Conservation (phyloP, 2,888 invertebrate genomes). For the Ochropacha duplaris region DNA sequence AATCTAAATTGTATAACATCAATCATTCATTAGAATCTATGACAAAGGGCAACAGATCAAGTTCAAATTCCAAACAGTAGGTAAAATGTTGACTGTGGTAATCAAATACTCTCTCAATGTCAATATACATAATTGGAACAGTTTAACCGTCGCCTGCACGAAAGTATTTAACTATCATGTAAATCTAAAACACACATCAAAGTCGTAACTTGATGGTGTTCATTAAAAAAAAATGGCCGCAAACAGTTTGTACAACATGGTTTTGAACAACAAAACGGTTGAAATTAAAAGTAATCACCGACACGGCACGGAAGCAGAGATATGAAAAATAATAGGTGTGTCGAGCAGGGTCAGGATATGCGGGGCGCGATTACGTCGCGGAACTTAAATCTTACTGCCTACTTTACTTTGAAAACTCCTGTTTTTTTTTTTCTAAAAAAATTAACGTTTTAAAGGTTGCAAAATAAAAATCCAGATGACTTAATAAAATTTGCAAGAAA, state of each 20-base stretch:
- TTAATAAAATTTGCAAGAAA: no score
- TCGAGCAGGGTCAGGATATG: conserved; percentile 47
- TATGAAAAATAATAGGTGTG: conserved; percentile 70
- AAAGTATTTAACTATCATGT: conserved; percentile 40
- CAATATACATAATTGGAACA: background rate
- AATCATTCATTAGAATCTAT: background rate
- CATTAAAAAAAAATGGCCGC: conserved; percentile 59
- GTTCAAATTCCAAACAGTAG: background rate
- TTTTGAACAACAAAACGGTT: conserved; percentile 59
- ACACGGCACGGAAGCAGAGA: conserved; percentile 60
- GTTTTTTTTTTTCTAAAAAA: background rate
- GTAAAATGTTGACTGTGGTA: background rate
- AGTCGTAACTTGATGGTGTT: conserved; percentile 53
- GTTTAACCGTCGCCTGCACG: conserved; percentile 5
- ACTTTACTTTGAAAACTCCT: background rate
- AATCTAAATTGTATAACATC: background rate
- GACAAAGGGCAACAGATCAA: background rate
- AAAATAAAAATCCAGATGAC: no score
- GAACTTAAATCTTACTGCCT: conserved; percentile 42
- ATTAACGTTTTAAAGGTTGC: no score
- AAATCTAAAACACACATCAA: conserved; percentile 55
- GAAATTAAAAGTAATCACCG: conserved; percentile 74
- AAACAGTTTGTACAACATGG: conserved; percentile 62
- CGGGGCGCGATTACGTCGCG: conserved; percentile 51
- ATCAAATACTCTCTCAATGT: background rate